Evolutionary conservation across 2,888 invertebrate species (phyloP), one percentile per base, ranked within the genome.

Genomic region (Ophioninae sp.): DNA sequence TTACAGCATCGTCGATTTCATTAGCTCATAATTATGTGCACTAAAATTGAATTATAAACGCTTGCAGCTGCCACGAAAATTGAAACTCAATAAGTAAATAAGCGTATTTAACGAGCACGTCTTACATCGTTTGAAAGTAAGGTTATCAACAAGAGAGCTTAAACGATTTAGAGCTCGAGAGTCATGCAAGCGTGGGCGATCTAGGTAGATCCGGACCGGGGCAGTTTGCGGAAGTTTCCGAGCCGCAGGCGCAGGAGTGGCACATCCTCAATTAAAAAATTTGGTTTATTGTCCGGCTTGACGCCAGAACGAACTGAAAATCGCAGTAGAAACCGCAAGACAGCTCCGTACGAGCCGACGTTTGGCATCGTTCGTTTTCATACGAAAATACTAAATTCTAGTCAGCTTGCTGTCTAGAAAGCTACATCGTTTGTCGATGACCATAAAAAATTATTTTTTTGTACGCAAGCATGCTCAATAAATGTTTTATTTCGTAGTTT

Each of bases 191-290:
- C 79, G 85, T 85, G 74, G 85, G 85, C 84, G 85, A 85, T 82
- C 84, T 82, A 75, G 80, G 84, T 68, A 64, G 82, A 82, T 85
- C 85, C 85, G 84, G 85, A 80, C 77, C 80, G 61, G 78, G 74
- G 73, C 85, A 85, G 85, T 84, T 85, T 84, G 82, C 84, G 81
- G 83, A 84, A 84, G 84, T 79, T 85, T 84, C 76, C 79, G 72
- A 68, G 67, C 57, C 44, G 67, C 57, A 30, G 67, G n/a, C 37
- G 41, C 81, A 82, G 74, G 79, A 79, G 84, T 69, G 82, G 78
- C 84, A 80, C 82, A 85, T 85, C 84, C 85, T 85, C 85, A 85
- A 85, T 85, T 85, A 82, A 80, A 84, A 82, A 82, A 84, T 85
- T 80, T 75, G 85, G 75, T 77, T 82, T 79, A 77, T 65, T 78